Base-by-base conservation (phyloP, 1,140 invertebrate species). In the Dreissena polymorpha region DNA sequence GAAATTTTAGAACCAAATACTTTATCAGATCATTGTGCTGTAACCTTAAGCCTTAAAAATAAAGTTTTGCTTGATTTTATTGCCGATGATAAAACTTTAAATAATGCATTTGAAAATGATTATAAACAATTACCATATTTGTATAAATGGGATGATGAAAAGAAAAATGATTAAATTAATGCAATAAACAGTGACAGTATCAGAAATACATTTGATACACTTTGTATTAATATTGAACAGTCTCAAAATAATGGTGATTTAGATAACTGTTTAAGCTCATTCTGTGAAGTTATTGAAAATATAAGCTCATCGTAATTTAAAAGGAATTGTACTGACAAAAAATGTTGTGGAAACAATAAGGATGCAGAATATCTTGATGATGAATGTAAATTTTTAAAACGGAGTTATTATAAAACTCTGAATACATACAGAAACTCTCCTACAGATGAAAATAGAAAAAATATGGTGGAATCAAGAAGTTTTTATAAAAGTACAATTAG, bases 1-100 rank as follows among this genome's bases (percentile, higher is more conserved):
- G 18, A 74, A 18, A 39, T 57, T 13, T n/a, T 18, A 13, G 55
- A 74, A 12, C 51, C 53, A 16, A 74, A 74, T 74, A 63, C 57
- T 57, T 29, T 74, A 27, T 74, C 72, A 16, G 72, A 74, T 57
- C 51, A 74, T 27, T 74, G 72, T 60, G 55, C 12, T 57, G 25
- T 74, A n/a, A 14, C 13, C 16, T 74, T 57, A 25, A 60, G 55
- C 27, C 18, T 27, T 25, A 18, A 55, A 14, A 60, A 21, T 8
- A 18, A 72, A 23, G 27, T 55, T 29, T 53, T 21, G 21, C 25
- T 14, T 12, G 10, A 25, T 12, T 29, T 13, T 39, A 39, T 39
- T 39, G 39, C 39, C 8, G 68, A n/a, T 70, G 3, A 25, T 70
- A 39, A 12, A 70, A 39, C 39, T 39, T 39, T 8, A 39, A 39